Base-by-base conservation (phyloP, 2,113 vertebrate genomes). In the Megalops atlanticus region DNA sequence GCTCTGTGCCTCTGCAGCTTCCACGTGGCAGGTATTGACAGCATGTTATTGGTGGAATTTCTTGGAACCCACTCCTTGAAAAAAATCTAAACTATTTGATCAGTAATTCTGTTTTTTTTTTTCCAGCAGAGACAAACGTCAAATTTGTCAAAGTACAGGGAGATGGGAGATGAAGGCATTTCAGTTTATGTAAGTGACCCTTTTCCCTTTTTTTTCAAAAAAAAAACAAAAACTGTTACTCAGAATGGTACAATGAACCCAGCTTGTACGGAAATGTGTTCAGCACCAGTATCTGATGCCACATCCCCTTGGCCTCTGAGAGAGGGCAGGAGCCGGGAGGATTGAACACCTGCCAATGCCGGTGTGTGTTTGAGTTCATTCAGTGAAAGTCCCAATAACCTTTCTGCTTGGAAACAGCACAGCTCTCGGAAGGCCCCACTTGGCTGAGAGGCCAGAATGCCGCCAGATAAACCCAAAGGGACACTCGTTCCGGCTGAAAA, bases 61-160 rank as follows among this genome's bases (percentile, higher is more conserved):
- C n/a, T 24, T 64, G 58, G 31, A 8, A 11, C 24, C 24, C 7
- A 10, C 5, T 58, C 18, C 2, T n/a, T 58, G 1, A 31, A 64
- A 64, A 64, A 31, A 2, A 8, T 64, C 7, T 4, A 27, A 64
- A 64, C 58, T 10, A n/a, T 27, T 64, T 64, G n/a, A 31, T 10
- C n/a, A 31, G 24, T 10, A 2, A 31, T 74, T 39, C 39, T n/a
- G 16, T 74, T 74, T n/a, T 74, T 52, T 21, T 24, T 54, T 54
- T 54, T 41, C 40, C 73, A 64, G 16, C 47, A 73, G 71, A 73
- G 41, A 39, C 41, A 41, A 73, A 73, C 71, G n/a, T n/a, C n/a
- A n/a, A n/a, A 73, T 73, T 73, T 73, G 41, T 24, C 16, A 36
- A 73, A 73, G 71, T 73, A 39, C 71, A 73, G n/a, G n/a, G n/a